Percentiles rank a stretch among this genome's conserved stretches.
phyloP scores from a whole-genome alignment of 2,113 vertebrate genomes.

The Nycticebus coucang region DNA sequence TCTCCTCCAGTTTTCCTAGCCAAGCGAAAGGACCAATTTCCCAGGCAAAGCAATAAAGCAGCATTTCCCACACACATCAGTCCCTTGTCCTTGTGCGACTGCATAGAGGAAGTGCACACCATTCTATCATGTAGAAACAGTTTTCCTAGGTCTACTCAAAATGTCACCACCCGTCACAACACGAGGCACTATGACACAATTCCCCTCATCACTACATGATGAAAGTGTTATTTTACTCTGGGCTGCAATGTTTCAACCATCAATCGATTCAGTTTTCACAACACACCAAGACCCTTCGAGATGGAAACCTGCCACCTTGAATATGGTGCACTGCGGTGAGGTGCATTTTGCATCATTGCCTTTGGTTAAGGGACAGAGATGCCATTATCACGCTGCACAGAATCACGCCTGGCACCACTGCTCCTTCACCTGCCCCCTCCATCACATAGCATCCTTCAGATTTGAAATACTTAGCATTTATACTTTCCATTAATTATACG shows the following conservation, averaged over 20 bases:
- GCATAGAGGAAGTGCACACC: not conserved
- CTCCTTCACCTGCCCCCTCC: not conserved
- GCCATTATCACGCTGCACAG: fast-evolving
- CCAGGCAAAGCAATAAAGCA: not conserved
- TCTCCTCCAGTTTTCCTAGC: not conserved
- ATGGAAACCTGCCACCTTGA: not conserved
- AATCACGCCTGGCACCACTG: not conserved
- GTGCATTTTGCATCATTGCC: fast-evolving
- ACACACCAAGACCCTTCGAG: not conserved
- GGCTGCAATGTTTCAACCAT: not conserved
- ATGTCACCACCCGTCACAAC: not conserved
- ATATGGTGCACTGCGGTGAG: not conserved
- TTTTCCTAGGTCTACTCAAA: not conserved
- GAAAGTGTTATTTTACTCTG: slow-evolving; percentile 13
- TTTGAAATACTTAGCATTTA: slow-evolving; percentile 31
- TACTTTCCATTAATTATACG: slow-evolving; percentile 62
- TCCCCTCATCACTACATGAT: not conserved
- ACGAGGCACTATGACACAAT: not conserved
- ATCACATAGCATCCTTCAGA: not conserved
- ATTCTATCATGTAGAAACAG: not conserved
- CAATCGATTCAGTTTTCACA: not conserved
- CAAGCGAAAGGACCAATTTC: not conserved
- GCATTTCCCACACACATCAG: not conserved
- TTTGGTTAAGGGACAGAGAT: not conserved
- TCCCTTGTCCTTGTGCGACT: not conserved